phyloP scores from a whole-genome alignment of 2,113 vertebrate species.

The Corythoichthys haematopterus region DNA sequence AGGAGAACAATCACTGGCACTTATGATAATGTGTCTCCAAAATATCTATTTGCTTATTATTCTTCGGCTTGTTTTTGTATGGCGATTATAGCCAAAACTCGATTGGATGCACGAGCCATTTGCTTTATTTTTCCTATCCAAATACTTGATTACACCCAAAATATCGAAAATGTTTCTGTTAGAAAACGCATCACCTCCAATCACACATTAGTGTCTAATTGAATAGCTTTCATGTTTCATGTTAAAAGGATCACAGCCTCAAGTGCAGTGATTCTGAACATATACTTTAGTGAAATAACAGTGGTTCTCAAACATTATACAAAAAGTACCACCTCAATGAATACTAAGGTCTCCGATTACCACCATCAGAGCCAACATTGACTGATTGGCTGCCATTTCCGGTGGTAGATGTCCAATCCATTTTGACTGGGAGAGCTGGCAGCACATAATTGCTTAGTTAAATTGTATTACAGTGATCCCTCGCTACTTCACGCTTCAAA shows the following conservation, averaged over 20 bases:
- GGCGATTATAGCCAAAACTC: background rate
- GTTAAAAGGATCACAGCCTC: background rate
- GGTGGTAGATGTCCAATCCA: no score
- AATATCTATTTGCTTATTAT: background rate
- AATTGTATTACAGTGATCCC: no score
- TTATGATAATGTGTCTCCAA: background rate
- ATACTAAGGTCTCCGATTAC: no score
- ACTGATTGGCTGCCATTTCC: no score
- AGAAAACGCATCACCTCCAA: background rate
- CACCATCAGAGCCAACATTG: no score
- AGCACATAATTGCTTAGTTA: no score
- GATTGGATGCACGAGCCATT: background rate
- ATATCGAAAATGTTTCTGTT: background rate
- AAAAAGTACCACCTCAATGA: no score
- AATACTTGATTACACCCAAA: background rate
- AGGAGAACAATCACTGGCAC: conserved; percentile 4
- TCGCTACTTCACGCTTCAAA: no score
- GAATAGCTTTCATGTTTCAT: background rate
- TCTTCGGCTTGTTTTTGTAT: background rate
- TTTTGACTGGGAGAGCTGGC: no score
- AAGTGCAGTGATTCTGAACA: background rate
- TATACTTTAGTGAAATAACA: background rate
- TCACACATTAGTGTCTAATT: background rate
- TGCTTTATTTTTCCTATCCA: background rate
- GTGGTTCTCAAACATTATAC: no score